phyloP scores from a whole-genome alignment of 2,113 vertebrate genomes.

The Cochlearius cochlearius region DNA sequence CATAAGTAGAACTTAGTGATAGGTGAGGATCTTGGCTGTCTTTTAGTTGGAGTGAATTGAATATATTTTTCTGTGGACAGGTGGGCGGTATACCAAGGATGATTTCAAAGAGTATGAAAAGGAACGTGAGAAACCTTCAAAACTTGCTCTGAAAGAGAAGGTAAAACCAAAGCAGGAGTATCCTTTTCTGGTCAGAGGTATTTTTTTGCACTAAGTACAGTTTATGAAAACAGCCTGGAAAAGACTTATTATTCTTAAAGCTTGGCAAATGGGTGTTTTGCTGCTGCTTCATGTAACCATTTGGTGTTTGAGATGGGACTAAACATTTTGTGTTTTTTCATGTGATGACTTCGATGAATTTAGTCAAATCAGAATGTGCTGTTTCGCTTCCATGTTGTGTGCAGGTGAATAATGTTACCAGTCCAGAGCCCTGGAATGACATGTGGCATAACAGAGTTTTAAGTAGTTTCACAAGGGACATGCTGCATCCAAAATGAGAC shows the following conservation, averaged over 20 bases:
- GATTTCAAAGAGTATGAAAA: slow-evolving; percentile 97
- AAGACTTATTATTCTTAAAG: neutral
- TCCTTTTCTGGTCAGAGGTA: slow-evolving; percentile 72
- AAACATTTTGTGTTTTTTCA: neutral
- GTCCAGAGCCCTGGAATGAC: neutral
- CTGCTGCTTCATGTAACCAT: neutral
- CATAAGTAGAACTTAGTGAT: neutral
- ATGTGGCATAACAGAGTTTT: neutral
- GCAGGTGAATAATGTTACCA: neutral
- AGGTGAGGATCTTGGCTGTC: neutral
- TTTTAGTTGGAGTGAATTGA: neutral
- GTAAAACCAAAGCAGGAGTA: slow-evolving; percentile 92
- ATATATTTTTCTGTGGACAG: slow-evolving; percentile 64
- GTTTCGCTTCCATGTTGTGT: neutral
- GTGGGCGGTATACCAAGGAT: slow-evolving; percentile 91
- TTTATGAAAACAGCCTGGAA: neutral
- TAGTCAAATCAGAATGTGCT: neutral
- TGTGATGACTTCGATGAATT: neutral
- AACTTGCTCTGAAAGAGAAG: slow-evolving; percentile 91
- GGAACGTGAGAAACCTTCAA: slow-evolving; percentile 80
- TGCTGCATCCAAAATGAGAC: neutral
- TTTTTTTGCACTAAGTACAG: neutral
- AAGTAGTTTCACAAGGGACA: neutral
- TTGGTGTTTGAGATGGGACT: neutral
- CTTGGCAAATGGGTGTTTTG: neutral